Percentiles rank a stretch among this genome's conserved stretches.
These are phyloP conservation scores for Argya squamiceps DNA, from an alignment of 2,797 vertebrate genomes.

Conservation along the genomic window DNA sequence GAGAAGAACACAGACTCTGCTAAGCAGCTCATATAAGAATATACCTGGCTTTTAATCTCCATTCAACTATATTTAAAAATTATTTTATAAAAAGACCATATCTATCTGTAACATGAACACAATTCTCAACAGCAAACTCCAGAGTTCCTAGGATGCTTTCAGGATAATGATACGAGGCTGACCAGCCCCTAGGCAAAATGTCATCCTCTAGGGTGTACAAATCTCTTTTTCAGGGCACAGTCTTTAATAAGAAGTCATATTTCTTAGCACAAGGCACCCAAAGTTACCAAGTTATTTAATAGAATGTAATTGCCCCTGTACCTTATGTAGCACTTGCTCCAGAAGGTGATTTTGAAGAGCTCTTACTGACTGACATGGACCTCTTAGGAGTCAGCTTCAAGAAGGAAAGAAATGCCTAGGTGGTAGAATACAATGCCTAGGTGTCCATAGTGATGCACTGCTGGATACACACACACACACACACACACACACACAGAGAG, in stretches of 20 bases:
- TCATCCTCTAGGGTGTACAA: too few species aligned
- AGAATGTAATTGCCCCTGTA: not conserved
- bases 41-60: not conserved
- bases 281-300: not conserved
- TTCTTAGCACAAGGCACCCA: not conserved
- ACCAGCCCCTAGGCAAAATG: not conserved
- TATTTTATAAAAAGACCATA: not conserved
- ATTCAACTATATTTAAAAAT: not conserved
- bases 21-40: not conserved
- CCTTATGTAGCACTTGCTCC: not conserved
- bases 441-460: not conserved
- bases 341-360: not conserved
- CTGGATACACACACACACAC: not conserved
- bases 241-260: not conserved
- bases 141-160: not conserved
- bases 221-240: not conserved
- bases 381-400: not conserved
- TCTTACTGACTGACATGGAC: not conserved
- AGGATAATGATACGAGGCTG: not conserved
- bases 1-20: not conserved
- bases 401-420: not conserved
- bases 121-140: not conserved
- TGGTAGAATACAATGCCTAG: not conserved
- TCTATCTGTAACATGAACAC: not conserved
- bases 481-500: accelerated